Evolutionary conservation across 2,888 invertebrate species (phyloP), one percentile per base, ranked within the genome.

Genomic region (Xylota sylvarum): DNA sequence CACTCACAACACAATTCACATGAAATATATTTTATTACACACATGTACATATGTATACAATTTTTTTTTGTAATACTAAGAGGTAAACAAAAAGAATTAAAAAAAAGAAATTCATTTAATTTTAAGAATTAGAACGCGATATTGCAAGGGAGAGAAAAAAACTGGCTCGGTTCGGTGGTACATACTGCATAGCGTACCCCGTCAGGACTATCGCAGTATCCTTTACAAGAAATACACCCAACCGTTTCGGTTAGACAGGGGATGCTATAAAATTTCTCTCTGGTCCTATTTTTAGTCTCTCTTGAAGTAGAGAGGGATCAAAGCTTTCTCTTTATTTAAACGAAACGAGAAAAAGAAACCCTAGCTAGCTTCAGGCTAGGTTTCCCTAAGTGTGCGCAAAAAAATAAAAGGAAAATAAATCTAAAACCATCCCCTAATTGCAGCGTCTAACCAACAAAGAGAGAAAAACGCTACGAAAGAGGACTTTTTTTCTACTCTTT

Each of bases 101-200:
- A 46, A 14, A 23, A 48, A 32, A 9, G 23, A 40, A 62, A 40
- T 35, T 50, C 12, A 5, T 50, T 23, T 43, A 32, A 19, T 17
- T 35, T 64, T 23, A 50, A 43, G 62, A 82, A 62, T 50, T 48
- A 86, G 72, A 82, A 69, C 77, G 82, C 82, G 86, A 77, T 23
- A 35, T 78, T 86, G 82, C 82, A 86, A 62, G 30, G 30, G 52
- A 77, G 46, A 19, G n/a, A 60, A 56, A 50, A 64, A 76, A 82
- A 73, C 69, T 86, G 78, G 86, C 86, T 77, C 86, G 82, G 82
- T 82, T 78, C 56, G 77, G 55, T 74, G 83, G 83, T 83, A 79
- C 83, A 83, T 78, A 74, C 77, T 79, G 62, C 79, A 79, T 64
- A 65, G 83, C 74, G 87, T 83, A 87, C 74, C 78, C 87, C 70